phyloP scores from a whole-genome alignment of 2,113 vertebrate species.

The Callaeas wilsoni region DNA sequence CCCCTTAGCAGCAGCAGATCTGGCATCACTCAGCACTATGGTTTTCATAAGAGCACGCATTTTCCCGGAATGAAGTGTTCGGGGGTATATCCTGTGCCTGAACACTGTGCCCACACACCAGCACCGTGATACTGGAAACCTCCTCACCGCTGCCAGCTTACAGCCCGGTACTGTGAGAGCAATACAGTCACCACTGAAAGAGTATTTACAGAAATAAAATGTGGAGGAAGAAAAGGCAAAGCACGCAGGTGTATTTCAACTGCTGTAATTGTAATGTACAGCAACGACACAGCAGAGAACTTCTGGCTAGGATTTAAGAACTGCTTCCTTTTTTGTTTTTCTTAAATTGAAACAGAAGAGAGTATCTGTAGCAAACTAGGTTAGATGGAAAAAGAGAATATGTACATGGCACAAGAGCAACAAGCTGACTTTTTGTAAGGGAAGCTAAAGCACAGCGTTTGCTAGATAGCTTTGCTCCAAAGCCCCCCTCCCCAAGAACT shows the following conservation, averaged over 20 bases:
- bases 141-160: fast-evolving
- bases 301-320: not conserved
- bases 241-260: not conserved
- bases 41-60: not conserved
- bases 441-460: not conserved
- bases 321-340: too few species aligned
- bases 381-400: not conserved
- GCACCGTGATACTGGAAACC: not conserved
- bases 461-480: not conserved
- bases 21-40: not conserved
- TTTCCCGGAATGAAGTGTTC: not conserved
- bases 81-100: not conserved
- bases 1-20: not conserved
- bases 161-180: not conserved
- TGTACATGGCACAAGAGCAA: not conserved
- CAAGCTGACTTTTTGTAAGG: not conserved
- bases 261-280: not conserved
- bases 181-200: not conserved
- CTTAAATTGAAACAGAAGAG: not conserved
- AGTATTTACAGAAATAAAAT: not conserved
- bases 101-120: fast-evolving
- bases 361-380: not conserved
- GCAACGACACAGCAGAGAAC: not conserved
- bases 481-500: not conserved
- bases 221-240: not conserved